These are phyloP conservation scores for Phainopepla nitens DNA, from an alignment of 2,113 vertebrate genomes.

Conservation along the genomic window DNA sequence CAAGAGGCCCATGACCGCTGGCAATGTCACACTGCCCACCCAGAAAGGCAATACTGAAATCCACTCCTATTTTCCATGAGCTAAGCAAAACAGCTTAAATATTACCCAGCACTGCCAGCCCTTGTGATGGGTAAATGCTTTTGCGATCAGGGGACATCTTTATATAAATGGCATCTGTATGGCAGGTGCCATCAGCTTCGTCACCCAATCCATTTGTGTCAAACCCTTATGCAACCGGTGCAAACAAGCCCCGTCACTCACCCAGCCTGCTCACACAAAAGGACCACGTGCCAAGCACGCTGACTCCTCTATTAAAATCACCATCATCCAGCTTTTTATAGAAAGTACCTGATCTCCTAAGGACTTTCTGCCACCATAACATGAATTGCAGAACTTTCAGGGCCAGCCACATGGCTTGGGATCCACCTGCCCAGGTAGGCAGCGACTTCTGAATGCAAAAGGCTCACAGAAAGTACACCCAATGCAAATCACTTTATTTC, in stretches of 20 bases:
- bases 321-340: slow-evolving; percentile 37
- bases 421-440: not conserved
- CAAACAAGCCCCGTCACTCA: not conserved
- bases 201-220: not conserved
- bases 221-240: not conserved
- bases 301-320: not conserved
- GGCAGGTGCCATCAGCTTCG: slow-evolving; percentile 21
- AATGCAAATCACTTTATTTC: not conserved
- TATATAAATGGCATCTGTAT: slow-evolving; percentile 29
- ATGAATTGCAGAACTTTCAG: not conserved
- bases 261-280: not conserved
- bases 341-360: slow-evolving; percentile 6
- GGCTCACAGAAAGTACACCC: not conserved
- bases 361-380: not conserved
- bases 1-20: not conserved
- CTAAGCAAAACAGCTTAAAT: slow-evolving; percentile 21
- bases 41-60: slow-evolving; percentile 51
- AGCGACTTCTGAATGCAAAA: not conserved
- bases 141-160: not conserved
- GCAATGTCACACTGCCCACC: not conserved
- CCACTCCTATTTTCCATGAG: slow-evolving; percentile 45
- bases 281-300: not conserved
- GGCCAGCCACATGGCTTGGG: not conserved
- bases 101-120: not conserved
- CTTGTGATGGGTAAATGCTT: slow-evolving; percentile 33